phyloP scores from a whole-genome alignment of 1,140 invertebrate genomes.

The Bilobella aurantiaca region DNA sequence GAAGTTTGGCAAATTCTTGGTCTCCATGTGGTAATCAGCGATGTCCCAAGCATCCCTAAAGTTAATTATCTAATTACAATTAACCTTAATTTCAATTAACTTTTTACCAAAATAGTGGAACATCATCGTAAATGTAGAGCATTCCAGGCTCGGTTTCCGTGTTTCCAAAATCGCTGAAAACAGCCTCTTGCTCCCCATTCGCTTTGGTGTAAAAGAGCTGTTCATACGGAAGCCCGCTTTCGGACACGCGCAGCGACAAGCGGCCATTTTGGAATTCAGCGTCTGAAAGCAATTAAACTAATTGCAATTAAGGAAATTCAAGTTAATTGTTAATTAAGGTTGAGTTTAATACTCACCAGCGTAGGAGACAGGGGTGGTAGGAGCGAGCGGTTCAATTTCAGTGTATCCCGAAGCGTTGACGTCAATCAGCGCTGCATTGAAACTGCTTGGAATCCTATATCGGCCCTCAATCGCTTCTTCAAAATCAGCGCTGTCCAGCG shows the following conservation, averaged over 20 bases:
- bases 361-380: constrained; percentile 14
- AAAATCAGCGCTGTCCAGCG: constrained; percentile 10
- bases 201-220: constrained; percentile 20
- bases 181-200: constrained; percentile 2
- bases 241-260: constrained; percentile 12
- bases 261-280: constrained; percentile 14
- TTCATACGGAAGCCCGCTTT: constrained; percentile 24
- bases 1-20: not conserved
- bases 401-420: constrained; percentile 21
- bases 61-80: too few relatives aligned
- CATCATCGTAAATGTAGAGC: constrained; percentile 45
- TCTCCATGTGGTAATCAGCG: constrained; percentile 42
- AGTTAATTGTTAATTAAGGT: too few relatives aligned
- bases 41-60: constrained; percentile 46
- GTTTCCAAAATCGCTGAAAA: constrained; percentile 24
- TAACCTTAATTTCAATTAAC: too few relatives aligned
- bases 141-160: constrained; percentile 19
- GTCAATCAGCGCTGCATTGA: constrained; percentile 23
- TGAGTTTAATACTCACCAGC: not conserved
- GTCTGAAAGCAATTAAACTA: not conserved
- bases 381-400: constrained; percentile 14
- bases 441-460: constrained; percentile 26
- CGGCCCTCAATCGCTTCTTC: constrained; percentile 21
- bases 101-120: constrained; percentile 48
- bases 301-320: too few relatives aligned